Base-by-base conservation (phyloP, 2,797 vertebrate genomes). In the Lithobates sylvaticus region DNA sequence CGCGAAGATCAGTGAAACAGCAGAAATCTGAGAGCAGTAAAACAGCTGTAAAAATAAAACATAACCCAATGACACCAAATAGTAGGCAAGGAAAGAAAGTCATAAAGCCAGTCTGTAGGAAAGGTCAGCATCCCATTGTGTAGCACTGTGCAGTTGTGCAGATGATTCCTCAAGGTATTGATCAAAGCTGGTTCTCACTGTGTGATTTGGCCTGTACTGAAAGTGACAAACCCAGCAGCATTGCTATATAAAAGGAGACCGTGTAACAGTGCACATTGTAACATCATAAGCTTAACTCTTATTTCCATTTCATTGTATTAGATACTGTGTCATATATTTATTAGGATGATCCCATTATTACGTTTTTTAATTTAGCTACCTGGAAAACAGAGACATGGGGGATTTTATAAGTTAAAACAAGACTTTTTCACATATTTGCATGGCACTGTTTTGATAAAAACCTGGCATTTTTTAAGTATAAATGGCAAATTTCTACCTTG, bases 401-500 rank as follows among this genome's bases (percentile, higher is more conserved):
- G 15, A 54, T 54, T 36, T 36, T 36, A 7, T 36, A 36, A 6
- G 34, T 36, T 39, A 39, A 39, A 10, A 39, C 9, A 39, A 10
- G 29, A 39, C 39, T 39, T 39, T 39, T 39, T 39, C 39, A 47
- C 44, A 13, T 47, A 47, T 47, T 47, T 47, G 3, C 12, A 47
- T 47, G 44, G 15, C 44, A 47, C 13, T 13, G 44, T 13, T 13
- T 13, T 47, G 12, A 47, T 47, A 18, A 18, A 54, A 54, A 18
- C 16, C 16, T 15, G 2, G 50, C 50, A 54, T 54, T 54, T 54
- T 5, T 54, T 10, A 9, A 18, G 16, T 54, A 54, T 54, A 15
- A 18, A 5, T 18, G 16, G 6, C 34, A 32, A 23, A 69, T 89
- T 89, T 94, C 88, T 96, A 97, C 96, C 96, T 96, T 95, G 95